Percentiles rank a stretch among this genome's conserved stretches.
phyloP scores from a whole-genome alignment of 92 coral and sea anemone species.

The Phenganax marumi region DNA sequence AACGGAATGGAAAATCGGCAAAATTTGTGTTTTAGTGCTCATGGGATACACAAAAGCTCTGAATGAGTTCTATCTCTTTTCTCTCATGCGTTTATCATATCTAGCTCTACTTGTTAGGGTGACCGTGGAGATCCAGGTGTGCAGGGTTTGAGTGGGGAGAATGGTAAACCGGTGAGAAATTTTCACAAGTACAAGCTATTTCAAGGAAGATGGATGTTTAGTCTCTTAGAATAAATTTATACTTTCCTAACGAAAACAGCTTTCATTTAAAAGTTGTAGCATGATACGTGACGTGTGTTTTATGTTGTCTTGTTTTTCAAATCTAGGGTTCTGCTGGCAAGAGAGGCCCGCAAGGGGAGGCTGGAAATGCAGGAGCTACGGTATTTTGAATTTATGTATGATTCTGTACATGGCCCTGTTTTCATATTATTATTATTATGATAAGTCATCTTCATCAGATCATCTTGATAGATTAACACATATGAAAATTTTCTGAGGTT shows the following conservation, averaged over 20 bases:
- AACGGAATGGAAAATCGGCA: too few relatives aligned
- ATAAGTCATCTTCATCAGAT: not conserved
- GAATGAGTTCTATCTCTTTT: too few relatives aligned
- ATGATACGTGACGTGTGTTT: not conserved
- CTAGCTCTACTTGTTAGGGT: not conserved
- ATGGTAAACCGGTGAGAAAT: conserved; percentile 22
- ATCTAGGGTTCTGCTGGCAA: conserved; percentile 23
- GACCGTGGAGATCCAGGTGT: conserved; percentile 18
- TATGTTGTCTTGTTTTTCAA: not conserved
- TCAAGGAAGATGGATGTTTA: not conserved
- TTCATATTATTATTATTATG: not conserved
- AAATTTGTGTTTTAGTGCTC: too few relatives aligned
- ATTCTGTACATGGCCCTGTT: not conserved
- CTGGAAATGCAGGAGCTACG: conserved; percentile 26
- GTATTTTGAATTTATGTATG: not conserved
- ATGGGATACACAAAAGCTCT: too few relatives aligned
- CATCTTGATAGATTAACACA: not conserved
- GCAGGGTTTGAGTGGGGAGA: conserved; percentile 24
- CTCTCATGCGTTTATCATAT: not conserved
- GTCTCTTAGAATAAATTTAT: too few relatives aligned
- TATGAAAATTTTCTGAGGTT: not conserved
- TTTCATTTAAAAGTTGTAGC: too few relatives aligned
- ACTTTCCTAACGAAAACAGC: too few relatives aligned
- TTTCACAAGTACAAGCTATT: not conserved
- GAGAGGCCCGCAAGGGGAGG: conserved; percentile 1